Evolutionary conservation across 1,140 invertebrate genomes (phyloP).

Genomic region (Lasioglossum albipes): DNA sequence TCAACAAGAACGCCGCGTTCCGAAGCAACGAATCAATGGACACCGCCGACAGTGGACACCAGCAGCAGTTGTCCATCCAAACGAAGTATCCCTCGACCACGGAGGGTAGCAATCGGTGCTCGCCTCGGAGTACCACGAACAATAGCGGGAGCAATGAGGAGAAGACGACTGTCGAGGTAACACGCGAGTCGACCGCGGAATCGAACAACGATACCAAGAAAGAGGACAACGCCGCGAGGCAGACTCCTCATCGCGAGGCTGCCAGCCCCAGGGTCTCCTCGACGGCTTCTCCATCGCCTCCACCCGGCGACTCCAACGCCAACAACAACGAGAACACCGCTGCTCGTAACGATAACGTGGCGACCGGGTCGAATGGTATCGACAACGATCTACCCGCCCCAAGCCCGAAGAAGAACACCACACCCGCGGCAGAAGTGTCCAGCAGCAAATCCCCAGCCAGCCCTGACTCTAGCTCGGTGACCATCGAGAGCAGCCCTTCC

Average conservation of each 20-base stretch:
- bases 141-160: background rate
- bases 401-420: conserved; percentile 33
- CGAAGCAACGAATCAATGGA: conserved; percentile 32
- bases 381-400: background rate
- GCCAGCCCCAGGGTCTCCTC: conserved; percentile 73
- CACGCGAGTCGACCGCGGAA: conserved; percentile 7
- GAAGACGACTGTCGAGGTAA: conserved; percentile 13
- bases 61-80: conserved; percentile 30
- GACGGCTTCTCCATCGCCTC: conserved; percentile 72
- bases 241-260: conserved; percentile 56
- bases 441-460: conserved; percentile 71
- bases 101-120: conserved; percentile 30
- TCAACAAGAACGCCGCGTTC: conserved; percentile 12
- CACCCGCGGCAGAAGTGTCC: conserved; percentile 44
- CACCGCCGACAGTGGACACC: conserved; percentile 3
- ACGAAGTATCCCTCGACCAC: conserved; percentile 21
- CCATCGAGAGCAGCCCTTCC: conserved; percentile 44
- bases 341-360: background rate
- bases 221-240: conserved; percentile 39
- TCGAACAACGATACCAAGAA: conserved; percentile 23
- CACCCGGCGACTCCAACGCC: conserved; percentile 40
- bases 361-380: conserved; percentile 10
- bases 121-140: background rate
- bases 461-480: conserved; percentile 73
- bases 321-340: conserved; percentile 6